Conservation (phyloP, 2,888 invertebrate genomes). For the Philonicus albiceps region DNA sequence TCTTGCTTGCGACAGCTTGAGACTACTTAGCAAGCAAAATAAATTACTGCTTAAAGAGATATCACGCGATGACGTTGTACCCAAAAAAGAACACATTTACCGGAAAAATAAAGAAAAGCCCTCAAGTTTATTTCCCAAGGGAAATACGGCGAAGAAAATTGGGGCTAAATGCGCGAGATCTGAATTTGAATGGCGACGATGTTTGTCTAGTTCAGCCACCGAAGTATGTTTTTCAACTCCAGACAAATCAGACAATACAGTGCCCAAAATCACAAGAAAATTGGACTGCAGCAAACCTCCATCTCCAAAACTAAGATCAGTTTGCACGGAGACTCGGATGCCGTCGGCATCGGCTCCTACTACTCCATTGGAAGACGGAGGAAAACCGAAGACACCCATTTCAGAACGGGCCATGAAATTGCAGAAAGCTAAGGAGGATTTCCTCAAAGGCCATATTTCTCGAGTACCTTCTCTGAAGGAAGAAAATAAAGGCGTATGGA, state of each 20-base stretch:
- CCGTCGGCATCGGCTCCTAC: constrained; percentile 51
- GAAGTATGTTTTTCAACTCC: constrained; percentile 50
- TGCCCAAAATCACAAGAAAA: constrained; percentile 60
- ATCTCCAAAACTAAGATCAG: constrained; percentile 54
- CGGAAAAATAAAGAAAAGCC: constrained; percentile 57
- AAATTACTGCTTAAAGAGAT: background rate
- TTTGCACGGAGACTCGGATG: constrained; percentile 43
- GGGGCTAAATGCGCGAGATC: constrained; percentile 51
- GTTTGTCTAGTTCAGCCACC: constrained; percentile 48
- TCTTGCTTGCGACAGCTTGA: constrained; percentile 59
- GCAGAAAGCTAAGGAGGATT: constrained; percentile 76
- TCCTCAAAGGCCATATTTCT: constrained; percentile 65
- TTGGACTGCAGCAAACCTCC: constrained; percentile 54
- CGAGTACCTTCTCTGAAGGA: constrained; percentile 43
- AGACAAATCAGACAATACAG: constrained; percentile 58
- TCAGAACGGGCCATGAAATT: constrained; percentile 69
- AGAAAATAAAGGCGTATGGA: constrained; percentile 50
- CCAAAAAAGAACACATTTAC: constrained; percentile 55
- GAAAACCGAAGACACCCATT: constrained; percentile 57
- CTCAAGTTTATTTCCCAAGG: constrained; percentile 45
- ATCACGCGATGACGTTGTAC: background rate
- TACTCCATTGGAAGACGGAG: constrained; percentile 51
- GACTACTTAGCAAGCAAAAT: constrained; percentile 51
- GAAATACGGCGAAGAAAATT: constrained; percentile 51
- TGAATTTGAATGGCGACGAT: constrained; percentile 44